Percentiles rank a stretch among this genome's conserved stretches.
These are phyloP conservation scores for Lasaia peninsularis DNA, from an alignment of 1,140 invertebrate species.

Conservation along the genomic window DNA sequence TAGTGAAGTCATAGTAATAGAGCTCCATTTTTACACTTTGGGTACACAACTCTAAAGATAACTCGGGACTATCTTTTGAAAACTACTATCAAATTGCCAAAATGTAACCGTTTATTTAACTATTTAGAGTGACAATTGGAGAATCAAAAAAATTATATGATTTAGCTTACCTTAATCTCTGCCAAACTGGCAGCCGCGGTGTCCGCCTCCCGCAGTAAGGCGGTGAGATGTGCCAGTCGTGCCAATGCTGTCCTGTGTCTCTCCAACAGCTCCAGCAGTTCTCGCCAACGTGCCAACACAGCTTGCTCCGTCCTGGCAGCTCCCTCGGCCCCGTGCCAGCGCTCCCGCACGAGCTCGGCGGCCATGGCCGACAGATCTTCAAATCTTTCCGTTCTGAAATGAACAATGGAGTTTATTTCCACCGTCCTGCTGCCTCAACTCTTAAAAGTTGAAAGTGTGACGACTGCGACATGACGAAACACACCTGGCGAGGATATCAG, in stretches of 20 bases:
- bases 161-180: slow-evolving; percentile 85
- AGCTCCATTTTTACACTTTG: no score
- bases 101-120: no score
- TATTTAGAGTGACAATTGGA: background rate
- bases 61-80: no score
- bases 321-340: slow-evolving; percentile 92
- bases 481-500: slow-evolving; percentile 91
- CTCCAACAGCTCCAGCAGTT: slow-evolving; percentile 90
- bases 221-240: slow-evolving; percentile 87
- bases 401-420: background rate
- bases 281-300: slow-evolving; percentile 92
- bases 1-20: no score
- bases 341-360: slow-evolving; percentile 92
- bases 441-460: no score
- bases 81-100: no score
- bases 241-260: slow-evolving; percentile 91
- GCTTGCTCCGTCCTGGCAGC: slow-evolving; percentile 90
- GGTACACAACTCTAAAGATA: no score
- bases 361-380: slow-evolving; percentile 95
- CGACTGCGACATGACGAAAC: background rate
- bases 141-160: no score
- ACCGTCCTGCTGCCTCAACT: no score
- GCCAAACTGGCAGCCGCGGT: slow-evolving; percentile 89
- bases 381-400: slow-evolving; percentile 91
- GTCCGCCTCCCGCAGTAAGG: slow-evolving; percentile 94